Evolutionary conservation across 2,888 invertebrate genomes (phyloP).

Genomic region (Abrostola triplasia): DNA sequence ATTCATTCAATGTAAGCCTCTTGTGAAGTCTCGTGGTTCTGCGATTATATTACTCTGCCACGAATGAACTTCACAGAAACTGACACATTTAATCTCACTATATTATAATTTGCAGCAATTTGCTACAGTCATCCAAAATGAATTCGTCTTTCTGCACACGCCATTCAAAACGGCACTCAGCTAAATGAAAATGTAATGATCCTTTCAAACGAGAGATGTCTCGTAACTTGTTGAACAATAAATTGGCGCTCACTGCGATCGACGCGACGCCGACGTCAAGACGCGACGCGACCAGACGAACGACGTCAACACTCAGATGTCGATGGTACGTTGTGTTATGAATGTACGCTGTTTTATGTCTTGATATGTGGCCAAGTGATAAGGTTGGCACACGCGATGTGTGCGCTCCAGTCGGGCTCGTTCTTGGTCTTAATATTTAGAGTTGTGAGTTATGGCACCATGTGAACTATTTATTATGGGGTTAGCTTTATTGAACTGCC

Average conservation of each 20-base stretch:
- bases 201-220: conserved; percentile 49
- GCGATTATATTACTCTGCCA: conserved; percentile 6
- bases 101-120: conserved; percentile 50
- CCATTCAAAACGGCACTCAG: conserved; percentile 55
- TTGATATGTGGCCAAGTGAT: conserved; percentile 17
- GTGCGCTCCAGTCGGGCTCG: not conserved
- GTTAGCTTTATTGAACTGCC: not conserved
- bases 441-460: not conserved
- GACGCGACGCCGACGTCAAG: not conserved
- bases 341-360: conserved; percentile 32
- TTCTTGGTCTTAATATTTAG: not conserved
- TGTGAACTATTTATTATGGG: not conserved
- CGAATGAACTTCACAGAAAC: conserved; percentile 16
- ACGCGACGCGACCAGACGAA: conserved; percentile 22
- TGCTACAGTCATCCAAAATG: conserved; percentile 47
- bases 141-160: conserved; percentile 56
- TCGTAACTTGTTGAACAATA: conserved; percentile 55
- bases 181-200: conserved; percentile 59
- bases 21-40: not conserved
- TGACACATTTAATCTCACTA: conserved; percentile 31
- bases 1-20: not conserved
- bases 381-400: conserved; percentile 30
- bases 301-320: conserved; percentile 14
- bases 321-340: conserved; percentile 29
- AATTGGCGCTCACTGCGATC: conserved; percentile 37